Conservation (phyloP, 2,888 invertebrate genomes). For the Drosophila nr. medialis region DNA sequence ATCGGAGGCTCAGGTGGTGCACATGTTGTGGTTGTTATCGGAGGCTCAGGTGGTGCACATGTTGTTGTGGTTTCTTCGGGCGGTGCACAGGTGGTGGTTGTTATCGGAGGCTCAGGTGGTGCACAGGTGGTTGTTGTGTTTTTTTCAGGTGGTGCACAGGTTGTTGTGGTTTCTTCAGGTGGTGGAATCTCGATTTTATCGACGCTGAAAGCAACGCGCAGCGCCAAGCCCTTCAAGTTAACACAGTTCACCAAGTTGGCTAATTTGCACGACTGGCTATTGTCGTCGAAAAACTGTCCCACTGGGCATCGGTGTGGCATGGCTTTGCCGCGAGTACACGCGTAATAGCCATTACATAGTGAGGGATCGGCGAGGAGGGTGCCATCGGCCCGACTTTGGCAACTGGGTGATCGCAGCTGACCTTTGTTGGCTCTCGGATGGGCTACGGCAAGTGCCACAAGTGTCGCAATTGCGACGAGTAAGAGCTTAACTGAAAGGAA, state of each 20-base stretch:
- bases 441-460: constrained; percentile 16
- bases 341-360: constrained; percentile 42
- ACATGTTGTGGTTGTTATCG: background rate
- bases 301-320: constrained; percentile 36
- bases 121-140: background rate
- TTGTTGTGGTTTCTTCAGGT: background rate
- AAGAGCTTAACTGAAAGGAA: constrained; percentile 46
- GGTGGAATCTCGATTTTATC: background rate
- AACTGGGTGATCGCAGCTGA: constrained; percentile 32
- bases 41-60: background rate
- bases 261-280: constrained; percentile 24
- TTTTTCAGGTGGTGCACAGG: background rate
- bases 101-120: background rate
- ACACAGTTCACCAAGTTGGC: constrained; percentile 45
- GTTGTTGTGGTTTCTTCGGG: background rate
- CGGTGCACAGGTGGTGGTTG: background rate
- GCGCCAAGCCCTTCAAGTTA: constrained; percentile 36
- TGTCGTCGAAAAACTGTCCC: constrained; percentile 40
- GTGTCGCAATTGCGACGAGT: constrained; percentile 45
- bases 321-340: constrained; percentile 38
- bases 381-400: constrained; percentile 36
- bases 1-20: background rate
- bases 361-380: constrained; percentile 29
- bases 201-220: constrained; percentile 17
- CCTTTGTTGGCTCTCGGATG: constrained; percentile 21